Base-by-base conservation (phyloP, 2,113 vertebrate species). In the Stigmatopora argus region DNA sequence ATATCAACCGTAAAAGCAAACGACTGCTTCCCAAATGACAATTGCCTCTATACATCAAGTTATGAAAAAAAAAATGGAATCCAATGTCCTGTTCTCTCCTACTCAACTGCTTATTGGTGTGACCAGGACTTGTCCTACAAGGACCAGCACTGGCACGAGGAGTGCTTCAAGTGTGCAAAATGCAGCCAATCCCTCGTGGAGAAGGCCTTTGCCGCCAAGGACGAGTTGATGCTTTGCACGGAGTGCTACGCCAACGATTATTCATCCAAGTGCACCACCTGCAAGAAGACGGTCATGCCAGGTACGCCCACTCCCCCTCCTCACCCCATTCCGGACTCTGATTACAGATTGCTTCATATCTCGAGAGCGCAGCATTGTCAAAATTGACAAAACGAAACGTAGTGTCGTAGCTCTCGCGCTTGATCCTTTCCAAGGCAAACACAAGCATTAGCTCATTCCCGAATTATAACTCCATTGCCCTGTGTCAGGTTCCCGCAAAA, bases 251-350 rank as follows among this genome's bases (percentile, higher is more conserved):
- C 96, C 66, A 86, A 94, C 0, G 95, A 95, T 81, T 95, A 98
- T 72, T 98, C 97, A 1, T 96, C 96, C 70, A 95, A 94, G 84
- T 99, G 97, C 67, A 86, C 71, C 35, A 94, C 92, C 75, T 99
- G 97, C 90, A 94, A 92, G 90, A 98, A 96, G 84, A 94, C 94
- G 62, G 88, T 99, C 77, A 96, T 98, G 94, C 96, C 97, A 94
- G 97, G 97, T 98, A 85, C 2, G 23, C 2, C 2, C 6, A 21
- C 15, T 41, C 5, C n/a, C n/a, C n/a, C 53, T 12, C 12, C 55
- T 31, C 8, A 11, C 12, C 51, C 4, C 51, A 23, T 23, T 14
- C 51, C 19, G 51, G 19, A 4, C 7, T 56, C 53, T 19, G 23
- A 41, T 45, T 45, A 21, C n/a, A 5, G 9, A 56, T 23, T 3